These are phyloP conservation scores for Cataglyphis albicans DNA, from an alignment of 2,888 invertebrate genomes.

Conservation along the genomic window DNA sequence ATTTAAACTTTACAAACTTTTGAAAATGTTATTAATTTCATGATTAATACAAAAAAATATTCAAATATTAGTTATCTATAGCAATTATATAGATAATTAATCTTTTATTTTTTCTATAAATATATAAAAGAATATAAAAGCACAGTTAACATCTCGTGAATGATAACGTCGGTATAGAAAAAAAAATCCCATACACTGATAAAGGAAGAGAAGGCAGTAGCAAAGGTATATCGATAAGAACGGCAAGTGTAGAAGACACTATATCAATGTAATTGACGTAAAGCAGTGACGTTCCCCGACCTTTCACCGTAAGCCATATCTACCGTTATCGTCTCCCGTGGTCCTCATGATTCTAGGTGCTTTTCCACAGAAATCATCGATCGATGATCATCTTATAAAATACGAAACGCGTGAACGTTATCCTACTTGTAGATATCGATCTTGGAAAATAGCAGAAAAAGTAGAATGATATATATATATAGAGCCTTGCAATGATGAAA, in stretches of 20 bases:
- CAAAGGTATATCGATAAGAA: slow-evolving; percentile 53
- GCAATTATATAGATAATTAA: neutral
- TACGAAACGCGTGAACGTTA: slow-evolving; percentile 39
- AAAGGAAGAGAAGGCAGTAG: slow-evolving; percentile 39
- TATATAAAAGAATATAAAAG: neutral
- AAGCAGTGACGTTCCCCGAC: slow-evolving; percentile 72
- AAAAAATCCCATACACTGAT: slow-evolving; percentile 61
- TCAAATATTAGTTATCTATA: neutral
- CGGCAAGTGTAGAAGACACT: slow-evolving; percentile 66
- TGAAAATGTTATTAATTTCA: neutral
- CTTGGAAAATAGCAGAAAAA: slow-evolving; percentile 52
- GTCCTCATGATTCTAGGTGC: slow-evolving; percentile 62
- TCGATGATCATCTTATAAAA: slow-evolving; percentile 64
- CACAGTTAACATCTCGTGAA: neutral
- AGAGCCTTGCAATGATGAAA: slow-evolving; percentile 58
- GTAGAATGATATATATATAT: neutral
- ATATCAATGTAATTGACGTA: slow-evolving; percentile 80
- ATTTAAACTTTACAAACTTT: neutral
- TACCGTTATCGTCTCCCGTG: slow-evolving; percentile 77
- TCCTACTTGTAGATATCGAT: slow-evolving; percentile 61
- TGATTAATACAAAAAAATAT: neutral
- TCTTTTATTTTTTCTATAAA: no score
- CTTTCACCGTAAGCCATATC: slow-evolving; percentile 75
- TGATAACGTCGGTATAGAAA: slow-evolving; percentile 24
- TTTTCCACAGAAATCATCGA: slow-evolving; percentile 73